phyloP scores from a whole-genome alignment of 2,113 vertebrate species.

The Sarotherodon lohbergeri region DNA sequence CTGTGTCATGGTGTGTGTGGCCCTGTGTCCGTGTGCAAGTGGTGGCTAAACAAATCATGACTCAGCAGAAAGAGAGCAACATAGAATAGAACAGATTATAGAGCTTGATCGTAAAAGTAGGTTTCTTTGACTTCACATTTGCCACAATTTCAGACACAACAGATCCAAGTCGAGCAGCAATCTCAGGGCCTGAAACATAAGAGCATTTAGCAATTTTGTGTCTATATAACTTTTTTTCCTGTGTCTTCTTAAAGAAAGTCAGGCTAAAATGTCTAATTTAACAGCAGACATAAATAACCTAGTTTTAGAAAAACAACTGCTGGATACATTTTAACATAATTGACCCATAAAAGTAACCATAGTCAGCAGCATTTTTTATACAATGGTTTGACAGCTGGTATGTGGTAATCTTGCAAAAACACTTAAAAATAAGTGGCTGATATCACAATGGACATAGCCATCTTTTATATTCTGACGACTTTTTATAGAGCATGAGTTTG shows the following conservation, averaged over 20 bases:
- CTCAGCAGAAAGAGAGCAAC: slow-evolving; percentile 53
- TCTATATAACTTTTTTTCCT: background rate
- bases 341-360: background rate
- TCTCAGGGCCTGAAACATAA: background rate
- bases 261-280: background rate
- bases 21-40: slow-evolving; percentile 53
- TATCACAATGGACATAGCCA: background rate
- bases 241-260: background rate
- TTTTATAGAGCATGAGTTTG: accelerated
- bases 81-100: background rate
- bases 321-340: background rate
- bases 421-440: background rate
- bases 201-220: background rate
- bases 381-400: background rate
- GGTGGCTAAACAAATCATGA: slow-evolving; percentile 55
- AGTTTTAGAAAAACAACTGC: background rate
- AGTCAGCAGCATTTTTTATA: background rate
- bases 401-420: background rate
- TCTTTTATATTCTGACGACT: background rate
- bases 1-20: slow-evolving; percentile 69
- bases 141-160: background rate
- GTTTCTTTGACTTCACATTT: background rate
- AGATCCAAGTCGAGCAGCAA: background rate
- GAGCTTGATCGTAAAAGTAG: slow-evolving; percentile 1
- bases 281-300: background rate